A percentile compares a stretch with the other conserved stretches of the same genome.
phyloP scores from a whole-genome alignment of 2,888 invertebrate species.

The Odontomyia ornata region DNA sequence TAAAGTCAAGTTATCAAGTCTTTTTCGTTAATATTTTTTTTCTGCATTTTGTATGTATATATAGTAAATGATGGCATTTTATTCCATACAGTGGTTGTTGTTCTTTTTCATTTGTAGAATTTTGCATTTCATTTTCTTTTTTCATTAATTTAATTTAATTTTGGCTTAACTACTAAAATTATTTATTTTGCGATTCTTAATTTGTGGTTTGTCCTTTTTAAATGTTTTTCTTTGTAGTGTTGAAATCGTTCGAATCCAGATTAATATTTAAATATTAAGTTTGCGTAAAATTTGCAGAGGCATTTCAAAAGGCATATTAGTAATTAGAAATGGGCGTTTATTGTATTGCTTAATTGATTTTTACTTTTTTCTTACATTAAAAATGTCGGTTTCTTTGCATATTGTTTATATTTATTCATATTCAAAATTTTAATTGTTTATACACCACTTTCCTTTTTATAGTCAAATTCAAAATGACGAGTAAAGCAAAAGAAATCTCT shows the following conservation, averaged over 20 bases:
- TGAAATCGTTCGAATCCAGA: not conserved
- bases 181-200: too few relatives aligned
- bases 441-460: too few relatives aligned
- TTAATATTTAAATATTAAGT: conserved; percentile 4
- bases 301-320: conserved; percentile 36
- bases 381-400: not conserved
- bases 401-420: not conserved
- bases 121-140: not conserved
- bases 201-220: too few relatives aligned
- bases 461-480: too few relatives aligned
- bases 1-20: not conserved
- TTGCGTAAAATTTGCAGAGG: conserved; percentile 21
- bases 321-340: conserved; percentile 6
- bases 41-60: too few relatives aligned
- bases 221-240: not conserved
- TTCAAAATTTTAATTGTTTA: not conserved
- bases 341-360: not conserved
- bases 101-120: too few relatives aligned
- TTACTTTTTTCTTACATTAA: conserved; percentile 7
- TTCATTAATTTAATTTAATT: not conserved
- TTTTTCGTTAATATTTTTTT: not conserved
- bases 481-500: too few relatives aligned
- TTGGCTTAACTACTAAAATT: too few relatives aligned
- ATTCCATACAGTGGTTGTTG: too few relatives aligned
- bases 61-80: too few relatives aligned